Evolutionary conservation across 2,113 vertebrate genomes (phyloP).

Genomic region (Odocoileus virginianus): DNA sequence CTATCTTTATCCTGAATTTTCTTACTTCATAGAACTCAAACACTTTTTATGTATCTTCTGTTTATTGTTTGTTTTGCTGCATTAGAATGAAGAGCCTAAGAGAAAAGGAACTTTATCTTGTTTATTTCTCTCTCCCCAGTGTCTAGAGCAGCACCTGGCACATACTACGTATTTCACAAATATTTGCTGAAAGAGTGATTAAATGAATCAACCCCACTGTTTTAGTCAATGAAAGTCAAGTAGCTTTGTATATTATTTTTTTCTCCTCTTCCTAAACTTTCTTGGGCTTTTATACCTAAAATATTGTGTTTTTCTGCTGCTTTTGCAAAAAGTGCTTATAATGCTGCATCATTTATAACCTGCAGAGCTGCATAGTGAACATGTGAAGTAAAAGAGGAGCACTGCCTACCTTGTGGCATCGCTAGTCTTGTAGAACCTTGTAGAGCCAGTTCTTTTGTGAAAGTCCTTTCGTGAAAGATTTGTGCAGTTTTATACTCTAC

Average conservation of each 20-base stretch:
- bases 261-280: constrained; percentile 4
- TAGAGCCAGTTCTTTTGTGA: not conserved
- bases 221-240: not conserved
- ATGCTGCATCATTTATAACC: not conserved
- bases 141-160: not conserved
- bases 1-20: not conserved
- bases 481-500: not conserved
- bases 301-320: not conserved
- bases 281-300: not conserved
- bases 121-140: not conserved
- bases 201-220: not conserved
- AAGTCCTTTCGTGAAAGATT: not conserved
- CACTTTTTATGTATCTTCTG: not conserved
- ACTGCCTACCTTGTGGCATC: not conserved
- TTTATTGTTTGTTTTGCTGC: not conserved
- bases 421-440: not conserved
- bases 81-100: not conserved
- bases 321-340: constrained; percentile 27
- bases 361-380: not conserved
- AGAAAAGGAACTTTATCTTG: not conserved
- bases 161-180: not conserved
- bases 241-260: constrained; percentile 23
- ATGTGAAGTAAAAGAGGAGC: not conserved
- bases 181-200: constrained; percentile 20
- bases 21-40: not conserved